Base-by-base conservation (phyloP, 2,888 invertebrate species). In the Stramonita haemastoma region DNA sequence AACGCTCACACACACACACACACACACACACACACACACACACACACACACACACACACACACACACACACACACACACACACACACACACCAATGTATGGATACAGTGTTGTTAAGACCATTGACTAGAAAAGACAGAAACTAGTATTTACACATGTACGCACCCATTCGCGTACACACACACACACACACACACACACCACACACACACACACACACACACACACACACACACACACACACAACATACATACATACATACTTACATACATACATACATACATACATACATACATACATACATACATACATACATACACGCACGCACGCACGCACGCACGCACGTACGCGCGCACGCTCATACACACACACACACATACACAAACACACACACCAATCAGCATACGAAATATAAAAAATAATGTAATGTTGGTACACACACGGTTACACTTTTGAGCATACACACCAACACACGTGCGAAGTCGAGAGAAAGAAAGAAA, bases 21-120 rank as follows among this genome's bases (percentile, higher is more conserved):
- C 77, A 19, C 77, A 34, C 34, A 34, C 77, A 34, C 77, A 79
- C 77, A 34, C 77, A 79, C 73, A 73, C 73, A n/a, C 73, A 73
- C 73, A 73, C 73, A 73, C 26, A 73, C 73, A n/a, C 26, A n/a
- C 73, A n/a, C 73, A 73, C 73, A 26, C 73, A 73, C 73, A n/a
- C 73, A 73, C 73, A 73, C 73, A 73, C 73, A n/a, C 22, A 73
- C 26, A 73, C 73, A 73, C 11, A 73, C 4, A 73, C 32, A 4
- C 17, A 17, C 77, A 32, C 32, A 32, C 0, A 34, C 77, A 26
- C 77, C 2, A 29, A 17, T 32, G 32, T 32, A 32, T 22, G 22
- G n/a, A n/a, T n/a, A n/a, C n/a, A n/a, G n/a, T n/a, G n/a, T n/a
- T n/a, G n/a, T n/a, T n/a, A n/a, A n/a, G 29, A 11, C 77, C 77